Conservation (phyloP, 2,888 invertebrate genomes). For the Sinohyriopsis cumingii region DNA sequence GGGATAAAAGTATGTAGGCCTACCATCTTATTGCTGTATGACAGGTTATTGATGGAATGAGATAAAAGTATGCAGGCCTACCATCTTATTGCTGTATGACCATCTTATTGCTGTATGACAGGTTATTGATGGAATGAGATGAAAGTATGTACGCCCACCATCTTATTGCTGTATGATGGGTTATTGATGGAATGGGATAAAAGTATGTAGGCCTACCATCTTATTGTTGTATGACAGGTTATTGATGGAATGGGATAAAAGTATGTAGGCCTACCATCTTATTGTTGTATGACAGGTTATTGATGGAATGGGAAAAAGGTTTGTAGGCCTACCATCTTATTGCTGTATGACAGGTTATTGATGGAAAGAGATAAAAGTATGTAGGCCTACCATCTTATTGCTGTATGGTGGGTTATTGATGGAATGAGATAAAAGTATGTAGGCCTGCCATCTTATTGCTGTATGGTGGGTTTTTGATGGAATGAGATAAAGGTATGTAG, state of each 20-base stretch:
- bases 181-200: slow-evolving; percentile 36
- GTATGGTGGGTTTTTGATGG: slow-evolving; percentile 60
- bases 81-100: neutral
- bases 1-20: slow-evolving; percentile 31
- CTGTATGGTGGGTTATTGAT: slow-evolving; percentile 42
- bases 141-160: slow-evolving; percentile 21
- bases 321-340: neutral
- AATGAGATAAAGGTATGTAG: slow-evolving; percentile 37
- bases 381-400: neutral
- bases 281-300: slow-evolving; percentile 20
- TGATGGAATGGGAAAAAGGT: slow-evolving; percentile 44
- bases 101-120: too few relatives aligned
- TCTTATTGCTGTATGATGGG: slow-evolving; percentile 32
- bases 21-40: neutral
- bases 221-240: too few relatives aligned
- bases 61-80: slow-evolving; percentile 25
- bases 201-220: slow-evolving; percentile 16
- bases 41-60: slow-evolving; percentile 43
- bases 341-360: too few relatives aligned
- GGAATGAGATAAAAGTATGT: slow-evolving; percentile 38
- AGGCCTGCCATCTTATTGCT: neutral
- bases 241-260: slow-evolving; percentile 51
- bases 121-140: slow-evolving; percentile 53
- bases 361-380: slow-evolving; percentile 47
- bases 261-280: slow-evolving; percentile 13